Conservation (phyloP, 2,113 vertebrate species). For the Atherinomorus stipes region DNA sequence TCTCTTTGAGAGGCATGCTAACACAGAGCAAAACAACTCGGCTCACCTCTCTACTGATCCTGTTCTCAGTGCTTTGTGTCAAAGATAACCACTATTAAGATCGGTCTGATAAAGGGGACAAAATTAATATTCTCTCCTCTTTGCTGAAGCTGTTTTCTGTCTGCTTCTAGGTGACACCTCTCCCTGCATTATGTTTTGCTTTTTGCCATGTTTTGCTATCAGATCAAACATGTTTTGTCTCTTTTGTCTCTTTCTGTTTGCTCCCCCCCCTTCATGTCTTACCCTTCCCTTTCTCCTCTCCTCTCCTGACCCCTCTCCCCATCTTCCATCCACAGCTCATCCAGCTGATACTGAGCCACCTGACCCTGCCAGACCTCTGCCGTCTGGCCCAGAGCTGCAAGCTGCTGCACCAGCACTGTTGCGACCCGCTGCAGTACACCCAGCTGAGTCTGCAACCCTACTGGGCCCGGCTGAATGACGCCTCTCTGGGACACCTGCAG, state of each 20-base stretch:
- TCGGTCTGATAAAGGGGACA: conserved; percentile 45
- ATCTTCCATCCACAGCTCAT: conserved; percentile 86
- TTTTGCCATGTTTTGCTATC: conserved; percentile 13
- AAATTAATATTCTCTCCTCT: conserved; percentile 61
- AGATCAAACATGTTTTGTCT: conserved; percentile 36
- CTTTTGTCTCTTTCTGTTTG: conserved; percentile 5
- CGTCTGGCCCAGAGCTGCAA: conserved; percentile 97
- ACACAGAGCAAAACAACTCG: conserved; percentile 54
- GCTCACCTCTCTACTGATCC: conserved; percentile 56
- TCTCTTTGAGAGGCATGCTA: conserved; percentile 49
- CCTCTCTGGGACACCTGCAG: conserved; percentile 92
- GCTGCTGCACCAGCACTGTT: conserved; percentile 96
- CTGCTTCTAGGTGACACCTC: conserved; percentile 14
- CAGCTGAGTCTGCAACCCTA: conserved; percentile 98
- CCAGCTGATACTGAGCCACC: conserved; percentile 97
- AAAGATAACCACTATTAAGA: conserved; percentile 62
- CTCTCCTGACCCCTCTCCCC: conserved; percentile 32
- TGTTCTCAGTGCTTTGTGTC: conserved; percentile 57
- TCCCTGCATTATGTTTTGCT: conserved; percentile 15
- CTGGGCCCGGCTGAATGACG: conserved; percentile 92
- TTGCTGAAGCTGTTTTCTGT: conserved; percentile 33
- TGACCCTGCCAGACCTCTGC: conserved; percentile 95
- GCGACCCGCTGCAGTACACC: conserved; percentile 96
- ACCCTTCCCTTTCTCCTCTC: conserved; percentile 13
- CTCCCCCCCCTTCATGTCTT: not conserved